Base-by-base conservation (phyloP, 2,888 invertebrate genomes). In the Operophtera brumata region DNA sequence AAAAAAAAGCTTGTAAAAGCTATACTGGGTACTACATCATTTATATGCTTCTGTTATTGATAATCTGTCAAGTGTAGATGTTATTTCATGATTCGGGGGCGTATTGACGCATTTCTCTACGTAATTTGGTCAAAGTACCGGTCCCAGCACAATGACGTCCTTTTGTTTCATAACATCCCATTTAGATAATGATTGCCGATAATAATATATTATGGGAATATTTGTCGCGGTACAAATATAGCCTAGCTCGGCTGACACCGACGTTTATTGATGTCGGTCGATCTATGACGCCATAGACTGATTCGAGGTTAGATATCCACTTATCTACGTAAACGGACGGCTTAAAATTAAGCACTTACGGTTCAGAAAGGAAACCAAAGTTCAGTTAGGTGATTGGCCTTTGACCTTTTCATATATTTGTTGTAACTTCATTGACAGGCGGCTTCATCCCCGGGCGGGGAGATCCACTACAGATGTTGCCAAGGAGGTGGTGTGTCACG, bases 131-230 rank as follows among this genome's bases (percentile, higher is more conserved):
- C 68, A 69, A 59, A 61, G 51, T 62, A 64, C 62, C 60, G 49
- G 67, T 60, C 70, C 67, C 70, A 69, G 65, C 65, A 61, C 65
- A 64, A 74, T 82, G 82, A 83, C 84, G 82, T 80, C 70, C 65
- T 65, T 59, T 57, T 57, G 71, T 78, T 79, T 77, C 77, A 72
- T 82, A 82, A 86, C 75, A 73, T 73, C 70, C 71, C 71, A 79
- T 80, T 80, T 76, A 80, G 78, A 83, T 83, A 81, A 78, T 77
- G 78, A 67, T 70, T 62, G 52, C 64, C 66, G 80, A 80, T 80
- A 80, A 80, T 77, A 73, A 75, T 74, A 71, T 71, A 73, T 67
- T 64, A 65, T 54, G 67, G 61, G 67, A 68, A 59, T 52, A 66
- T 73, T 70, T 63, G 67, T 67, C 61, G 58, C 13, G 58, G 55